These are phyloP conservation scores for Piscicola geometra DNA, from an alignment of 2,888 invertebrate species.

Conservation along the genomic window DNA sequence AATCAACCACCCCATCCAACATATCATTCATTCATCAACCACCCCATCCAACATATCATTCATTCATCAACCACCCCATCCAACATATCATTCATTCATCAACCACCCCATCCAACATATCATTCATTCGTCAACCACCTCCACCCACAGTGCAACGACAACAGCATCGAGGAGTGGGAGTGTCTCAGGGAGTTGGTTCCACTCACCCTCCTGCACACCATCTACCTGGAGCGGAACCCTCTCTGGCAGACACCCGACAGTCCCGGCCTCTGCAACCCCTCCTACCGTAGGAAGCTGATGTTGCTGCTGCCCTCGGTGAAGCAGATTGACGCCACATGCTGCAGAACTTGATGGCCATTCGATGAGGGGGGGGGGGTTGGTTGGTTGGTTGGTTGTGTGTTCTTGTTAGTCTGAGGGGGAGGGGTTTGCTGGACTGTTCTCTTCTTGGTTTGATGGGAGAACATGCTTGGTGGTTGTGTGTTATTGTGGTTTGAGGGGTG, in stretches of 20 bases:
- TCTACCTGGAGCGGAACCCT: slow-evolving; percentile 92
- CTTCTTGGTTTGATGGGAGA: not conserved
- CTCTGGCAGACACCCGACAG: slow-evolving; percentile 57
- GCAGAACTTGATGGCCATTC: slow-evolving; percentile 33
- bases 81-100: too few relatives aligned
- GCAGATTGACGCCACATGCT: slow-evolving; percentile 85
- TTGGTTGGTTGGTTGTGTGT: not conserved
- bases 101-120: too few relatives aligned
- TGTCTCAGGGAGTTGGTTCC: slow-evolving; percentile 69
- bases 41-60: too few relatives aligned
- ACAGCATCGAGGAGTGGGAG: slow-evolving; percentile 77
- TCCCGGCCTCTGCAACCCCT: slow-evolving; percentile 66
- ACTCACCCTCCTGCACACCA: slow-evolving; percentile 62
- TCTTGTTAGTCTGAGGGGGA: not conserved
- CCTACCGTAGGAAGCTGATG: slow-evolving; percentile 85
- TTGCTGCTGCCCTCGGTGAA: slow-evolving; percentile 75
- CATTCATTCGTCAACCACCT: too few relatives aligned
- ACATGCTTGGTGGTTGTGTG: too few relatives aligned
- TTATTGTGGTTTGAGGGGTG: too few relatives aligned
- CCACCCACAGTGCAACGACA: slow-evolving; percentile 75
- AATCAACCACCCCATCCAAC: too few relatives aligned
- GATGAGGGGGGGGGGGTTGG: too few relatives aligned
- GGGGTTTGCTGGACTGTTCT: not conserved
- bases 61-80: too few relatives aligned
- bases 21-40: too few relatives aligned